Evolutionary conservation across 2,113 vertebrate genomes (phyloP), one percentile per base, ranked within the genome.

Genomic region (Columba livia): DNA sequence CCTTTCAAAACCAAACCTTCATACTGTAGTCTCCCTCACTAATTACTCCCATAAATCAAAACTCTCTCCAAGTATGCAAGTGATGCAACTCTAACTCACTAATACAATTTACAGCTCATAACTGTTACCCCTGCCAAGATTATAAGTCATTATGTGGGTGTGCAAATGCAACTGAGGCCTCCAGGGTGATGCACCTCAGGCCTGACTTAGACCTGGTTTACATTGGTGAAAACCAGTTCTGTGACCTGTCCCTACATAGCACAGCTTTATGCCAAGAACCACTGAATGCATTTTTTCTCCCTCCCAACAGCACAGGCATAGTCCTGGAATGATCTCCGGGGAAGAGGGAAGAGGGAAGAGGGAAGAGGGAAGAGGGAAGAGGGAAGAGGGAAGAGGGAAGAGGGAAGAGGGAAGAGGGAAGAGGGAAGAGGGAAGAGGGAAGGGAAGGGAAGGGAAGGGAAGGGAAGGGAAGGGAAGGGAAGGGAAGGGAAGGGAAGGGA

Each of bases 41-140:
- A 93, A 92, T 53, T 85, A 26, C 56, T 57, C 15, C 42, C 71
- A 93, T 93, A 95, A 96, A 93, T 95, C 85, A 95, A 73, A 92
- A 74, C 56, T 47, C 65, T 64, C 44, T 88, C 75, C 75, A 65
- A 90, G 48, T 24, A 51, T 31, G 74, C 47, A 79, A 81, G 60
- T 86, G 72, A 85, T 73, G 75, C 47, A 87, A 88, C 40, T 53
- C 12, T 24, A 58, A 88, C 71, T 64, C 79, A 83, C 42, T 66
- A 54, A 85, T 91, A 88, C 60, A 44, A 94, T 84, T 53, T 92
- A 48, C 34, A 38, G 67, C 67, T 96, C 57, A 7, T 80, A 94
- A 84, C 31, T 84, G 36, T 23, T 85, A 69, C 36, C 32, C 44
- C 36, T 78, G 88, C 51, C 67, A 47, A 80, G 17, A 60, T n/a